Evolutionary conservation across 2,797 vertebrate species (phyloP).

Genomic region (Notoglanidium macrostoma): DNA sequence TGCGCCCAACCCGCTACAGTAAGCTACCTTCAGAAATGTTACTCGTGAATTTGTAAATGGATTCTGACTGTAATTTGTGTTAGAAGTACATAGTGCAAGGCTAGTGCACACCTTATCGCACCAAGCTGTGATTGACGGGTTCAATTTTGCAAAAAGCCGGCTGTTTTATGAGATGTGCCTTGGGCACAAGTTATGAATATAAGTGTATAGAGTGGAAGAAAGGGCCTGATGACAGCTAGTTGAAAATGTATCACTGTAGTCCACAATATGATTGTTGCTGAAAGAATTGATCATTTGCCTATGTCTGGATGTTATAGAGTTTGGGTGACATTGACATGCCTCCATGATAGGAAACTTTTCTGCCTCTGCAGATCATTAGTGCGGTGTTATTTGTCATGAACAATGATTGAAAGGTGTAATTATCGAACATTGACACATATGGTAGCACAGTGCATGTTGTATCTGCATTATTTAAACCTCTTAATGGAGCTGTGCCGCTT

Average conservation of each 20-base stretch:
- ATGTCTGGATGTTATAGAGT: slow-evolving; percentile 37
- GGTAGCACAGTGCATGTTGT: slow-evolving; percentile 29
- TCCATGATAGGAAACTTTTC: slow-evolving; percentile 45
- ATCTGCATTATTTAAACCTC: slow-evolving; percentile 54
- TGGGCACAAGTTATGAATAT: slow-evolving; percentile 33
- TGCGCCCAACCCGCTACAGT: background rate
- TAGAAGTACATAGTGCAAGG: background rate
- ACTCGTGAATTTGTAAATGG: slow-evolving; percentile 11
- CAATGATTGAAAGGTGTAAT: slow-evolving; percentile 53
- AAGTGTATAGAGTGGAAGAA: slow-evolving; percentile 8
- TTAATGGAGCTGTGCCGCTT: slow-evolving; percentile 32
- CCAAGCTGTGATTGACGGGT: slow-evolving; percentile 38
- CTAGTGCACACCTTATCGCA: slow-evolving; percentile 2
- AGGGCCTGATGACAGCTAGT: slow-evolving; percentile 25
- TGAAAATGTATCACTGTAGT: slow-evolving; percentile 29
- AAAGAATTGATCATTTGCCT: slow-evolving; percentile 47
- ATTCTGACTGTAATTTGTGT: slow-evolving; percentile 14
- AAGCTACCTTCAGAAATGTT: background rate
- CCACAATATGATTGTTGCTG: slow-evolving; percentile 10
- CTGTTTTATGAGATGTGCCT: slow-evolving; percentile 18
- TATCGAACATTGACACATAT: slow-evolving; percentile 45
- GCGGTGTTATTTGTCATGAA: slow-evolving; percentile 38
- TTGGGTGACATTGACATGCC: slow-evolving; percentile 38
- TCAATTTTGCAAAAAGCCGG: slow-evolving; percentile 37
- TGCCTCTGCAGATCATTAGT: slow-evolving; percentile 43